Evolutionary conservation across 2,888 invertebrate species (phyloP), one percentile per base, ranked within the genome.

Genomic region (Allygus modestus): DNA sequence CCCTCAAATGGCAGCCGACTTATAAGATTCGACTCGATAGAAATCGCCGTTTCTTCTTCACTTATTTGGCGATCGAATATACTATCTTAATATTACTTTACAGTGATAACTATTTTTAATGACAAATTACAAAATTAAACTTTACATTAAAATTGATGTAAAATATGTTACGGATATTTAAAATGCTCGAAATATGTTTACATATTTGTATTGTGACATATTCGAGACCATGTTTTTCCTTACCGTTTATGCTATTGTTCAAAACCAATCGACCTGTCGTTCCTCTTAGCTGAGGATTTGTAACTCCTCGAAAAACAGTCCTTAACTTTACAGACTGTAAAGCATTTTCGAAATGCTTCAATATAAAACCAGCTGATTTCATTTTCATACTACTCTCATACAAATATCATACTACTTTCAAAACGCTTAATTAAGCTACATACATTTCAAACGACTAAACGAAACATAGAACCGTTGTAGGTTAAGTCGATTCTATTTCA

Each of bases 41-140:
- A 54, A 54, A 54, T 23, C 23, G 4, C 28, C 17, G 12, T 28
- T 28, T 0, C 12, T 65, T 17, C 65, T 17, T 28, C 28, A 28
- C 65, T 65, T 28, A 31, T 65, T 58, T 58, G 58, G 31, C 65
- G 65, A 12, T 28, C 28, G 15, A 65, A 65, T 28, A 65, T 31
- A 65, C 26, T 65, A 65, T 28, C 31, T 28, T 28, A 65, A 2
- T 65, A 58, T 65, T 65, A 65, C 17, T 65, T 65, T 65, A 65
- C 65, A 65, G 28, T 65, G 7, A 54, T 20, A 65, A 65, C 65
- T 65, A 65, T 65, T 65, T 58, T 65, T 65, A 23, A 54, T 23
- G 1, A 11, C 20, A 54, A 54, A 23, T 54, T 23, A 65, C 65
- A 65, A 65, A 65, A 65, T 65, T 28, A 65, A 65, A 28, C 28